Evolutionary conservation across 1,140 invertebrate species (phyloP).

Genomic region (roundworm (Caenorhabditis elegans)): DNA sequence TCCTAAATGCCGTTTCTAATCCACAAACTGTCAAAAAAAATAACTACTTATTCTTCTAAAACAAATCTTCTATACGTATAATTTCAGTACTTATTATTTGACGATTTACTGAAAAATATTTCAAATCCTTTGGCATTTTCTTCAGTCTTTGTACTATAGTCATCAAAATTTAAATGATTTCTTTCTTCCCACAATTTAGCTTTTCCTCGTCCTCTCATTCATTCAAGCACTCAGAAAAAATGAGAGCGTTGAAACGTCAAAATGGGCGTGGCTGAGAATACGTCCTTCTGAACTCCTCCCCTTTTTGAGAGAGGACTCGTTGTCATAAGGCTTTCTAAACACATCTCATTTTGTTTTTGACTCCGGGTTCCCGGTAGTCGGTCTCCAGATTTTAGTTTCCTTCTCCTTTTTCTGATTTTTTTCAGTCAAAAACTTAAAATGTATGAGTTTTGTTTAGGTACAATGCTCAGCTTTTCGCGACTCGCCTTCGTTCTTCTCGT

Average conservation of each 20-base stretch:
- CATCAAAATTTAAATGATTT: too few species aligned
- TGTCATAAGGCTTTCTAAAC: background rate
- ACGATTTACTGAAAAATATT: too few species aligned
- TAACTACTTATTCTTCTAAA: too few species aligned
- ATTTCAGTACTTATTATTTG: too few species aligned
- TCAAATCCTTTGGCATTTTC: too few species aligned
- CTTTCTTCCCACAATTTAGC: too few species aligned
- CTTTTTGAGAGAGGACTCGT: background rate
- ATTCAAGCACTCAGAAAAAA: too few species aligned
- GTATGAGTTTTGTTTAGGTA: conserved; percentile 13
- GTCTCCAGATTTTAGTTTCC: background rate
- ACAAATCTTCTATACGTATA: too few species aligned
- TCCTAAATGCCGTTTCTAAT: too few species aligned
- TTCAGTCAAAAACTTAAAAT: background rate
- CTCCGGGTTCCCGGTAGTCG: too few species aligned
- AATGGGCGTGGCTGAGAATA: background rate
- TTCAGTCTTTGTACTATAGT: too few species aligned
- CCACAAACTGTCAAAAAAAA: too few species aligned
- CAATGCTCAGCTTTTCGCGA: conserved; percentile 26
- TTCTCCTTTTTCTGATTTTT: background rate
- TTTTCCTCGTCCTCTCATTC: background rate
- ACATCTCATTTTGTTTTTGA: background rate
- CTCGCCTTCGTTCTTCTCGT: conserved; percentile 20
- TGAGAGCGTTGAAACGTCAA: background rate
- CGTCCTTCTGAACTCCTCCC: conserved; percentile 18